phyloP scores from a whole-genome alignment of 1,140 invertebrate genomes.

The Lordiphosa collinella region DNA sequence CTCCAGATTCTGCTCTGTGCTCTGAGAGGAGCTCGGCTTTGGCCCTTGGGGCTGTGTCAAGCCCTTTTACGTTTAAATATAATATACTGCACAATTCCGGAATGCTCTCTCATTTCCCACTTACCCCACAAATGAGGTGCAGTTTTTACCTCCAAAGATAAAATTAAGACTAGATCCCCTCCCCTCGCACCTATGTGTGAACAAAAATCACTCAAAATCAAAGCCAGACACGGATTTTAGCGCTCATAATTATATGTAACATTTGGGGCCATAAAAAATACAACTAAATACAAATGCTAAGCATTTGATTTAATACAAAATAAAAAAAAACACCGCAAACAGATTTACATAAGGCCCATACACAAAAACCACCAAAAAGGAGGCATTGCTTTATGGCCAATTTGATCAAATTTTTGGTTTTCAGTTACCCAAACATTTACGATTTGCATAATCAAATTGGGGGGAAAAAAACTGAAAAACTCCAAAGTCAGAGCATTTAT shows the following conservation, averaged over 20 bases:
- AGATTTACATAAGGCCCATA: slow-evolving; percentile 18
- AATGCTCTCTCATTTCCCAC: too few relatives aligned
- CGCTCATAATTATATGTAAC: background rate
- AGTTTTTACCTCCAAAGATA: too few relatives aligned
- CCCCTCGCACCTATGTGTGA: too few relatives aligned
- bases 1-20: too few relatives aligned
- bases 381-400: slow-evolving; percentile 45
- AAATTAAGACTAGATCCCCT: too few relatives aligned
- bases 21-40: too few relatives aligned
- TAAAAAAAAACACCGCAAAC: slow-evolving; percentile 8
- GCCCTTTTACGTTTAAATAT: too few relatives aligned
- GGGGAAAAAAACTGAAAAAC: slow-evolving; percentile 31
- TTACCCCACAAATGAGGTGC: too few relatives aligned
- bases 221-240: background rate
- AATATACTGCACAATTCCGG: too few relatives aligned
- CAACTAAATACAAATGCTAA: slow-evolving; percentile 1
- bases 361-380: slow-evolving; percentile 12
- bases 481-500: slow-evolving; percentile 39
- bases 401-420: slow-evolving; percentile 32
- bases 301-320: too few relatives aligned
- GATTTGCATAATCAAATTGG: slow-evolving; percentile 49
- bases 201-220: background rate
- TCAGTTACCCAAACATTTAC: slow-evolving; percentile 40
- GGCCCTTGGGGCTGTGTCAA: too few relatives aligned
- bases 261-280: background rate